Conservation (phyloP, 2,888 invertebrate genomes). For the Strigamia transsilvanica region DNA sequence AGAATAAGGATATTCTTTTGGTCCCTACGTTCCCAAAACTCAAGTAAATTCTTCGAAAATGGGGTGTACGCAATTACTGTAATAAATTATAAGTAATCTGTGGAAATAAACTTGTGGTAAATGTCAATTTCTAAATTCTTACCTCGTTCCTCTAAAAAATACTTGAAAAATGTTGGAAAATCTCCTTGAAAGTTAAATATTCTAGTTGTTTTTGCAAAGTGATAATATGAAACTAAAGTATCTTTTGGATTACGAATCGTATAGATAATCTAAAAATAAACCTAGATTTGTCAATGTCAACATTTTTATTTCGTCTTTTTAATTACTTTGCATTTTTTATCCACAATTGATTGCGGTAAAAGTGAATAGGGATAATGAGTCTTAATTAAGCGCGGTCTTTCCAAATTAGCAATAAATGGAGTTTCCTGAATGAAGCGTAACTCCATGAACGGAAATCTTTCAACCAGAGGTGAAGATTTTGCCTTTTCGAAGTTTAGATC, state of each 20-base stretch:
- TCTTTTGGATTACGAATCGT: slow-evolving; percentile 87
- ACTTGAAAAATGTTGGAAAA: slow-evolving; percentile 41
- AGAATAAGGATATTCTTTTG: slow-evolving; percentile 77
- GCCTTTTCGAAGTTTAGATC: slow-evolving; percentile 80
- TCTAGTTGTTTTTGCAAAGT: neutral
- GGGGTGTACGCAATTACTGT: slow-evolving; percentile 76
- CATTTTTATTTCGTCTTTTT: too few species aligned
- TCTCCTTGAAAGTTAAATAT: slow-evolving; percentile 26
- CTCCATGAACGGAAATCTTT: slow-evolving; percentile 80
- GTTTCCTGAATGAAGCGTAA: slow-evolving; percentile 57
- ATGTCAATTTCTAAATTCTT: too few species aligned
- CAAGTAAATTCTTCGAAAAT: slow-evolving; percentile 80
- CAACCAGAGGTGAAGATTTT: slow-evolving; percentile 70
- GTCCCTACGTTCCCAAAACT: slow-evolving; percentile 75
- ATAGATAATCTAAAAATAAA: slow-evolving; percentile 75
- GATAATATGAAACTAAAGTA: slow-evolving; percentile 83
- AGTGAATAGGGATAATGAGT: slow-evolving; percentile 81
- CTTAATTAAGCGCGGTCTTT: slow-evolving; percentile 71
- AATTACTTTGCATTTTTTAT: slow-evolving; percentile 58
- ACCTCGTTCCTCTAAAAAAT: slow-evolving; percentile 41
- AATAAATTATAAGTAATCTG: neutral
- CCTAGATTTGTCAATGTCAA: too few species aligned
- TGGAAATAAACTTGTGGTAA: too few species aligned
- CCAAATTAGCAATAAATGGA: slow-evolving; percentile 58
- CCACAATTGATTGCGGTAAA: slow-evolving; percentile 66